A percentile compares a stretch with the other conserved stretches of the same genome.
These are phyloP conservation scores for Agrochola lychnidis DNA, from an alignment of 2,888 invertebrate species.

Conservation along the genomic window DNA sequence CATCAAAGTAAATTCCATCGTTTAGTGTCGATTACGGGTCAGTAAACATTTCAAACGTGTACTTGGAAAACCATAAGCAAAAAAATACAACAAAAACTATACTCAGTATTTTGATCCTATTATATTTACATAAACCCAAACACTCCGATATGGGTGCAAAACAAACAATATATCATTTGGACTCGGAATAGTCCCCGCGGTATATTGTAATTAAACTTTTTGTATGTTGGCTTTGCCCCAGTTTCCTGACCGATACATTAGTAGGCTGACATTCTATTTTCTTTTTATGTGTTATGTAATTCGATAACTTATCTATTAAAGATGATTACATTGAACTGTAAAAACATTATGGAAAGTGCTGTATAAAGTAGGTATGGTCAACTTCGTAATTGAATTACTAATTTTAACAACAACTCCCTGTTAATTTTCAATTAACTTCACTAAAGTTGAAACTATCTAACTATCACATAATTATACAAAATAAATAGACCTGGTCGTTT, in stretches of 20 bases:
- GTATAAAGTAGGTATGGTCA: background rate
- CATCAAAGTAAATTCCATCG: background rate
- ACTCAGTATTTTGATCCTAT: background rate
- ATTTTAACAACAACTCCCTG: no score
- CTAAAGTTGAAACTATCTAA: no score
- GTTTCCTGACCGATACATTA: constrained; percentile 25
- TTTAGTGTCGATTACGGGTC: background rate
- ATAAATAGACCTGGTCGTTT: no score
- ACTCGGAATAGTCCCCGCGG: constrained; percentile 15
- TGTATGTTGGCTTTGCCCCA: constrained; percentile 18
- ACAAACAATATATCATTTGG: constrained; percentile 45
- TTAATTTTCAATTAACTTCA: no score
- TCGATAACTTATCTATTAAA: background rate
- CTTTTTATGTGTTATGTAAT: background rate
- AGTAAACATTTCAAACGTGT: background rate
- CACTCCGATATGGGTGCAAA: constrained; percentile 4
- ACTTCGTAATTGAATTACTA: no score
- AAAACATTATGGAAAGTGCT: background rate
- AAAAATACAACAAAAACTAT: background rate
- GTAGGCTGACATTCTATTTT: constrained; percentile 4
- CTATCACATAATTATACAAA: no score
- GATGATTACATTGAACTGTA: no score
- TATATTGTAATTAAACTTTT: constrained; percentile 59
- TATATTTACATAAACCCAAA: constrained; percentile 13
- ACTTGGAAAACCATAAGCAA: background rate